A percentile compares a stretch with the other conserved stretches of the same genome.
Evolutionary conservation across 2,888 invertebrate species (phyloP).

Genomic region (Nomada flava): DNA sequence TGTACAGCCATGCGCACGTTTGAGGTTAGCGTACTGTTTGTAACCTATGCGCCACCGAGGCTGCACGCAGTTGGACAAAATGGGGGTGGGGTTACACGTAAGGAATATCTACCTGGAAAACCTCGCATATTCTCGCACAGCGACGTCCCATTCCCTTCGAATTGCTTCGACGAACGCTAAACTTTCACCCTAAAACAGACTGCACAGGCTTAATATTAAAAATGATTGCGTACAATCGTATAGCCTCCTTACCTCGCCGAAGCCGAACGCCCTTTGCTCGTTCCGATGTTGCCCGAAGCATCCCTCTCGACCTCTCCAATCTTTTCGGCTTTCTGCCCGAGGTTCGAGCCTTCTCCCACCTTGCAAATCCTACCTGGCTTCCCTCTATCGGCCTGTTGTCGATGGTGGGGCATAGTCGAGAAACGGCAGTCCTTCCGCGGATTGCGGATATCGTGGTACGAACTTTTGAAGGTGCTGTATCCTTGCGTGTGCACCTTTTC

Average conservation of each 20-base stretch:
- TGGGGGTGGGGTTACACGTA: no score
- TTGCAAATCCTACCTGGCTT: constrained; percentile 17
- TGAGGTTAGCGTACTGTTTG: neutral
- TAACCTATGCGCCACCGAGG: neutral
- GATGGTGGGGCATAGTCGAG: constrained; percentile 64
- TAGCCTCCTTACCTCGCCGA: neutral
- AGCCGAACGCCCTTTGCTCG: neutral
- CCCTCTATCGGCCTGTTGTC: constrained; percentile 35
- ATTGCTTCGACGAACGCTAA: no score
- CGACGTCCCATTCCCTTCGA: no score
- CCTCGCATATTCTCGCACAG: no score
- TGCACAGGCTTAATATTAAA: no score
- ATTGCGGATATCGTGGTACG: constrained; percentile 73
- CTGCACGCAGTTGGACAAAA: neutral
- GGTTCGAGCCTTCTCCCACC: constrained; percentile 21
- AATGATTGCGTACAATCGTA: no score
- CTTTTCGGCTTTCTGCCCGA: constrained; percentile 24
- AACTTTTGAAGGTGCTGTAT: constrained; percentile 33
- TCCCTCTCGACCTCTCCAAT: constrained; percentile 58
- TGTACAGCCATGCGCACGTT: neutral
- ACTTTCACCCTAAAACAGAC: no score
- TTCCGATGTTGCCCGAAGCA: constrained; percentile 40
- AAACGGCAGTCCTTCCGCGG: constrained; percentile 79
- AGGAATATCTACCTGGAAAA: no score
- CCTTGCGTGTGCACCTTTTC: constrained; percentile 9